Evolutionary conservation across 1,140 invertebrate species (phyloP), one percentile per base, ranked within the genome.

Genomic region (Papilio glaucus): DNA sequence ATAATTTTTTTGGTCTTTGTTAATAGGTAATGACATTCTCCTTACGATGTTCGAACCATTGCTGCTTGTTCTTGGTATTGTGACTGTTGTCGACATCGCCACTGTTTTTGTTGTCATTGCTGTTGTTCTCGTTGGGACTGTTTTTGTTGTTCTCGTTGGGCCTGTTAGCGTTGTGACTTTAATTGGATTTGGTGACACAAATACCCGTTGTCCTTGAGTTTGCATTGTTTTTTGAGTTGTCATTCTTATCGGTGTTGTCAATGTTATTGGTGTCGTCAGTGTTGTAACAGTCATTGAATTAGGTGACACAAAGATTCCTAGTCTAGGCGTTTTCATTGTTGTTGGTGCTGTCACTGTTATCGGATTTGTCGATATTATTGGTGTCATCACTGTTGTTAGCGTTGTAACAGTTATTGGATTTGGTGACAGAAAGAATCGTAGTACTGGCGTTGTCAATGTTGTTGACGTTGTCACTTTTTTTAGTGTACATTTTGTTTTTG

Each of bases 151-250:
- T 26, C 29, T 33, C 29, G 29, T 33, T 33, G 29, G 29, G 5
- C 0, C 0, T 26, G 8, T 10, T 12, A 21, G n/a, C n/a, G n/a
- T n/a, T n/a, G n/a, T n/a, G n/a, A 49, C 45, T 49, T 10, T 49
- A 21, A 49, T 49, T 21, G 45, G 45, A 49, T 49, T 49, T 49
- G 45, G 45, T 21, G 45, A 49, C 18, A 49, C 45, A 18, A 49
- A 49, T 21, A 49, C 45, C 9, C 45, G 15, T 21, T 21, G 1
- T 49, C 45, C 45, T 49, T 15, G 18, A 21, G 7, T 49, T 18
- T 49, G 18, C 2, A 49, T 21, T 49, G 45, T 49, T 49, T 2
- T 21, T 49, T 15, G 45, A 7, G 18, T 21, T 21, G 18, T 49
- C 15, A 21, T 49, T 49, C 21, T 18, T 13, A 10, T 49, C 12